Percentiles rank a stretch among this genome's conserved stretches.
phyloP scores from a whole-genome alignment of 53 echinoderm and acorn worm genomes.

The Holothuria scabra region DNA sequence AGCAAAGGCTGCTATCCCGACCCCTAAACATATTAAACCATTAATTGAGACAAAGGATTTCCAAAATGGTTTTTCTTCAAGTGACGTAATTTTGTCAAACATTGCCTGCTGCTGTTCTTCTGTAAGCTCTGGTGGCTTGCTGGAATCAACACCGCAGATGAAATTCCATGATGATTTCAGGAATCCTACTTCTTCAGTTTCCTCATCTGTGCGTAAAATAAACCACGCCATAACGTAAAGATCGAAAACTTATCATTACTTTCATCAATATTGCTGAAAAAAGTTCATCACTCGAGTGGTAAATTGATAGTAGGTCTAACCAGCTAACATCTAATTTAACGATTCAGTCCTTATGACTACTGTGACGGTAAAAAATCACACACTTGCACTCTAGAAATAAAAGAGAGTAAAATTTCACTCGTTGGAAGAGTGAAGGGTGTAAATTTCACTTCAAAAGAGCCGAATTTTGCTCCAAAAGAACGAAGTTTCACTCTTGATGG shows the following conservation, averaged over 20 bases:
- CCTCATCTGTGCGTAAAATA: background rate
- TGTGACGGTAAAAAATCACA: no score
- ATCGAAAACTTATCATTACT: background rate
- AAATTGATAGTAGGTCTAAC: no score
- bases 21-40: slow-evolving; percentile 57
- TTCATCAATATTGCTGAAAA: no score
- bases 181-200: slow-evolving; percentile 15
- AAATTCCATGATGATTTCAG: slow-evolving; percentile 64
- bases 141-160: slow-evolving; percentile 65
- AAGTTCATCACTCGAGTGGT: no score
- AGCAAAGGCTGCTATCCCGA: slow-evolving; percentile 65
- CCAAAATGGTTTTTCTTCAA: slow-evolving; percentile 68
- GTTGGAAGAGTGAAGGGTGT: no score
- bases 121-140: slow-evolving; percentile 35
- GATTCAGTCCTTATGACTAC: no score
- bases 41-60: slow-evolving; percentile 52
- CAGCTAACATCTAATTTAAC: no score
- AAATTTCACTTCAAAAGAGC: no score
- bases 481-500: no score
- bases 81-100: slow-evolving; percentile 60
- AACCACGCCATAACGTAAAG: background rate
- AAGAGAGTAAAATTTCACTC: no score
- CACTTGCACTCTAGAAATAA: no score
- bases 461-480: no score
- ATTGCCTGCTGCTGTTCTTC: slow-evolving; percentile 59